phyloP scores from a whole-genome alignment of 2,113 vertebrate genomes.

The Vanacampus margaritifer region DNA sequence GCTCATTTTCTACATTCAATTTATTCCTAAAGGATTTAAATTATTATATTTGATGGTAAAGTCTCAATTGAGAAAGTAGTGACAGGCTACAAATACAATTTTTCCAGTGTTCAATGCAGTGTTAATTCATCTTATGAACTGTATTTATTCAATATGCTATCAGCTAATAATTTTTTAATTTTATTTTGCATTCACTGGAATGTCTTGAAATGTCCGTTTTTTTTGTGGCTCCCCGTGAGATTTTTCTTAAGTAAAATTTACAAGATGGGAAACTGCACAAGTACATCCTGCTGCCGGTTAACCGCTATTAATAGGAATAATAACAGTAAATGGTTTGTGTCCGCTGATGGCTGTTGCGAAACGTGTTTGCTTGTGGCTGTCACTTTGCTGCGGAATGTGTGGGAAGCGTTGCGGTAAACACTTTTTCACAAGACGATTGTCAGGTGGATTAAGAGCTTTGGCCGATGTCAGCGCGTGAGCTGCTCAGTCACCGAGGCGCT shows the following conservation, averaged over 20 bases:
- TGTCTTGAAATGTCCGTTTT: not conserved
- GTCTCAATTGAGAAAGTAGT: not conserved
- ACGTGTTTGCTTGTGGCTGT: conserved; percentile 10
- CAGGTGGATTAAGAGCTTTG: conserved; percentile 15
- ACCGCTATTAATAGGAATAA: not conserved
- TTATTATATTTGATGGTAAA: not conserved
- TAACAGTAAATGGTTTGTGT: not conserved
- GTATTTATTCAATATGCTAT: not conserved
- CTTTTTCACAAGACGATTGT: not conserved
- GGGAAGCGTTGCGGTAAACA: not conserved
- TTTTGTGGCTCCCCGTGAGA: too few relatives aligned
- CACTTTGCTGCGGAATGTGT: not conserved
- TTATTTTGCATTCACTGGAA: too few relatives aligned
- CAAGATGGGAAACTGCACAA: not conserved
- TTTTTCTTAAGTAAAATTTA: not conserved
- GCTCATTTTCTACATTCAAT: too few relatives aligned
- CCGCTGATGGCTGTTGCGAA: not conserved
- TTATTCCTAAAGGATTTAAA: too few relatives aligned
- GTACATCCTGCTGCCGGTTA: not conserved
- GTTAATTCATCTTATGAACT: not conserved
- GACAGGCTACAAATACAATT: not conserved
- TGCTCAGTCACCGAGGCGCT: conserved; percentile 26
- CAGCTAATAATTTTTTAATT: too few relatives aligned
- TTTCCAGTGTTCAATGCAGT: not conserved
- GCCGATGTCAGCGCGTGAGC: conserved; percentile 6